Base-by-base conservation (phyloP, 2,113 vertebrate genomes). In the Hippocampus guttulatus region DNA sequence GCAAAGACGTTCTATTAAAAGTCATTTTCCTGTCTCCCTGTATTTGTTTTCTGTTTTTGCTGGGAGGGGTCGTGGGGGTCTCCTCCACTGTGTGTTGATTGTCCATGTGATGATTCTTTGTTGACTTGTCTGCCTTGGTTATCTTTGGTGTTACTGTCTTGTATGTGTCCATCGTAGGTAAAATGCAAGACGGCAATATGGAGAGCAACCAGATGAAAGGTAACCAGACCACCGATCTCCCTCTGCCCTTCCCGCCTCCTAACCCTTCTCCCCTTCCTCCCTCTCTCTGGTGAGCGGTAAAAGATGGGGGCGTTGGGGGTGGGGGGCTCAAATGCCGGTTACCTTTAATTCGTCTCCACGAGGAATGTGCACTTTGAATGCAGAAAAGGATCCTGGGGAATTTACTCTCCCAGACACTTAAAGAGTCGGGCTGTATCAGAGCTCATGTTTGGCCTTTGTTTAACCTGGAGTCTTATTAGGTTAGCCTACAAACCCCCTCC, bases 181-280 rank as follows among this genome's bases (percentile, higher is more conserved):
- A 98, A 95, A 98, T 98, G 95, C 97, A 98, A 94, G 97, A 99
- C 96, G 96, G 96, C 87, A 97, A 95, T 98, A 94, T 96, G 95
- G 97, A 98, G 93, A 92, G 92, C 96, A 96, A 94, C 96, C 97
- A 98, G 93, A 98, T 95, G 92, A 99, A 99, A 99, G 97, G 97
- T 99, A 98, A 99, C 93, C 82, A 77, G 85, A 86, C 75, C 85
- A 84, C 73, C 82, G 86, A 92, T 92, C 92, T 85, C 85, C 81
- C 83, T 83, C 75, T 82, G 72, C 71, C 83, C 64, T 75, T 78
- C 51, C 74, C 49, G 55, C 71, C 14, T 45, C 25, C 33, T 5
- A 11, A 54, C 49, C 40, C 67, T 14, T 40, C 58, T 38, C 7
- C 62, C 61, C 38, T 69, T 60, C 61, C 40, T 64, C 51, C 40